Evolutionary conservation across 2,888 invertebrate genomes (phyloP).

Genomic region (Epinotia nisella): DNA sequence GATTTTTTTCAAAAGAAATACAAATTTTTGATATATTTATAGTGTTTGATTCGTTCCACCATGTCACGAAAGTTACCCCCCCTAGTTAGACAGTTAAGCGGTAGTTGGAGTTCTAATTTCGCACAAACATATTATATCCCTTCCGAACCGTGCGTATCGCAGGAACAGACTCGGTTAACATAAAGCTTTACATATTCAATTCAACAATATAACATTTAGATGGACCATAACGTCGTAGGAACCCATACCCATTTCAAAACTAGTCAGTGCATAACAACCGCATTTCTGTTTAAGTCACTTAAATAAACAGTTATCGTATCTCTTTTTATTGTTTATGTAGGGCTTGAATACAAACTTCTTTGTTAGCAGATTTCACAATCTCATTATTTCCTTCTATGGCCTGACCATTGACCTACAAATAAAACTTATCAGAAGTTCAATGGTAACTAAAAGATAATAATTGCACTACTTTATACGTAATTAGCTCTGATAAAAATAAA

Average conservation of each 20-base stretch:
- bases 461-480: conserved; percentile 25
- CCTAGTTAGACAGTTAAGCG: too few species aligned
- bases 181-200: too few species aligned
- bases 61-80: too few species aligned
- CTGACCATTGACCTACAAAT: conserved; percentile 40
- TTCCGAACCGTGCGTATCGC: too few species aligned
- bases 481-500: conserved; percentile 7
- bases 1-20: too few species aligned
- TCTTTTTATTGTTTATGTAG: background rate
- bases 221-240: too few species aligned
- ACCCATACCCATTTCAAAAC: background rate
- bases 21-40: too few species aligned
- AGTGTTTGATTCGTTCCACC: too few species aligned
- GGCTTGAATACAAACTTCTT: background rate
- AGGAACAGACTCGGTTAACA: too few species aligned
- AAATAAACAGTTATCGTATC: background rate
- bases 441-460: conserved; percentile 30
- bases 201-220: too few species aligned
- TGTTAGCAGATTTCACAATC: background rate
- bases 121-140: too few species aligned
- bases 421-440: conserved; percentile 40
- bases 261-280: background rate
- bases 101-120: too few species aligned
- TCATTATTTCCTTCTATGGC: background rate
- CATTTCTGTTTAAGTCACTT: background rate